phyloP scores from a whole-genome alignment of 2,888 invertebrate species.

The Hylaea fasciaria region DNA sequence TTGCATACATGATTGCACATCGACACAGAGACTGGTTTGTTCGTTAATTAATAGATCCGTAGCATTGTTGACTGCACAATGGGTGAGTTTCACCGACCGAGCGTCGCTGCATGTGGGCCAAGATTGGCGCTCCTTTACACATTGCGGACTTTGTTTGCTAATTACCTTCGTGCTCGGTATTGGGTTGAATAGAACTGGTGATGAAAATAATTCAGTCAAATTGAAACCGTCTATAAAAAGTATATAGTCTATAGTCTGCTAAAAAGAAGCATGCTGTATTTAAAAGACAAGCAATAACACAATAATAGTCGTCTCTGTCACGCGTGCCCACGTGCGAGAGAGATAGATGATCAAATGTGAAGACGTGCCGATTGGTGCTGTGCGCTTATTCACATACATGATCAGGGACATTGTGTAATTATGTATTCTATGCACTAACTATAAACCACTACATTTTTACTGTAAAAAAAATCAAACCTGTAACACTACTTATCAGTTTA shows the following conservation, averaged over 20 bases:
- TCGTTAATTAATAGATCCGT: conserved; percentile 67
- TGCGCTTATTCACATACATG: too few species aligned
- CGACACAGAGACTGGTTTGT: conserved; percentile 50
- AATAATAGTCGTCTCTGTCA: background rate
- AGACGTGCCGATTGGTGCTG: too few species aligned
- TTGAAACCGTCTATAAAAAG: too few species aligned
- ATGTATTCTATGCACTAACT: too few species aligned
- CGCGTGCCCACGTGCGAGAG: too few species aligned
- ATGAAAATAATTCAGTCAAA: background rate
- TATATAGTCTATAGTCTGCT: too few species aligned
- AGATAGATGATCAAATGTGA: too few species aligned
- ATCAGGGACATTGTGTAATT: too few species aligned
- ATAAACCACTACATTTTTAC: too few species aligned
- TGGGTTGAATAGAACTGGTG: background rate
- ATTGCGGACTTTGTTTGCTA: conserved; percentile 34
- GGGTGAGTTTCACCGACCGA: conserved; percentile 32
- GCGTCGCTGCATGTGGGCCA: conserved; percentile 58
- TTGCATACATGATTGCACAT: conserved; percentile 11
- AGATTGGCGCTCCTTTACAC: conserved; percentile 48
- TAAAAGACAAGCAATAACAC: background rate
- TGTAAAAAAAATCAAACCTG: too few species aligned
- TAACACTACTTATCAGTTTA: too few species aligned
- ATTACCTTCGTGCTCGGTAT: conserved; percentile 23
- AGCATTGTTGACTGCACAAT: conserved; percentile 63
- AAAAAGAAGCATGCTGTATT: too few species aligned